phyloP scores from a whole-genome alignment of 2,797 vertebrate species.

The Smutsia temminckii region DNA sequence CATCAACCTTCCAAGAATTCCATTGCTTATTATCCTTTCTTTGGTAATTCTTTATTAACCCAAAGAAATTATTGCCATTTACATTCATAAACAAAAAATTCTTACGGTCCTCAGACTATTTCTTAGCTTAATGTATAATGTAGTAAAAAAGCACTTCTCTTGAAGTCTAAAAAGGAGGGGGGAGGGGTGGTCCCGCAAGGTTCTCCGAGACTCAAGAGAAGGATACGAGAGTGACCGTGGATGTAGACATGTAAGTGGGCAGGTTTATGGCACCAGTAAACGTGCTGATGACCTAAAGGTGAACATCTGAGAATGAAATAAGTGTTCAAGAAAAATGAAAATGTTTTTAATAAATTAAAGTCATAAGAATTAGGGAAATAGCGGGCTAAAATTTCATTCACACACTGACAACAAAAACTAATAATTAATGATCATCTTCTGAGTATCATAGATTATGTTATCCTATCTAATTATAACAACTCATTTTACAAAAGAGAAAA shows the following conservation, averaged over 20 bases:
- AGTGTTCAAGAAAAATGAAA: not conserved
- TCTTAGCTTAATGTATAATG: not conserved
- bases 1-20: not conserved
- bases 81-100: not conserved
- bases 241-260: not conserved
- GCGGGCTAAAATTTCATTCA: not conserved
- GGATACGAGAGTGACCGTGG: not conserved
- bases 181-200: not conserved
- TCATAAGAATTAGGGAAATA: not conserved
- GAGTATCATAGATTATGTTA: not conserved
- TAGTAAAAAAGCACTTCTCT: not conserved
- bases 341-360: not conserved
- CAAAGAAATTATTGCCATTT: not conserved
- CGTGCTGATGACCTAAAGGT: not conserved
- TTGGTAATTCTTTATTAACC: not conserved
- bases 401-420: conserved; percentile 6
- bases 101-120: not conserved
- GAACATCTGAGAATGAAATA: not conserved
- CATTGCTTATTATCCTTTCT: not conserved
- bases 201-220: not conserved
- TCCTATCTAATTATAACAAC: not conserved
- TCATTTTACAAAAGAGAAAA: conserved; percentile 1
- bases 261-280: not conserved
- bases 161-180: not conserved
- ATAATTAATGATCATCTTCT: not conserved